Evolutionary conservation across 2,113 vertebrate species (phyloP).

Genomic region (Steatornis caripensis): DNA sequence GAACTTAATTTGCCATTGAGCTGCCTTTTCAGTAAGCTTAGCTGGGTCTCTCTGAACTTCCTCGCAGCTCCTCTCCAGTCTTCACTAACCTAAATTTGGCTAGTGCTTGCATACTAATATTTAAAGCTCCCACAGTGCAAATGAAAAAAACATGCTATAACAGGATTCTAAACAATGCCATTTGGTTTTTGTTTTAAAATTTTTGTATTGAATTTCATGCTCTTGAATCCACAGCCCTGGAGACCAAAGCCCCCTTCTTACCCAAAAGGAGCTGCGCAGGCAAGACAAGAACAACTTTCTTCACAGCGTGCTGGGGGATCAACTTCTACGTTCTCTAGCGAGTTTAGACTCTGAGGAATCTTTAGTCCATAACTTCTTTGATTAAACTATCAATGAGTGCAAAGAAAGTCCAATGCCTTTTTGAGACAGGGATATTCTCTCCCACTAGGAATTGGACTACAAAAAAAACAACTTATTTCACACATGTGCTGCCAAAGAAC

Average conservation of each 20-base stretch:
- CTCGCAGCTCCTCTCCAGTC: neutral
- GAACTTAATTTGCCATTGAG: neutral
- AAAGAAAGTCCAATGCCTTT: neutral
- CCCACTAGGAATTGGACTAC: neutral
- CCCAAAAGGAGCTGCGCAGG: neutral
- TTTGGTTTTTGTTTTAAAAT: slow-evolving; percentile 3
- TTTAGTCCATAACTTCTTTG: neutral
- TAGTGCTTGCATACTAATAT: neutral
- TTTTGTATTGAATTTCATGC: slow-evolving; percentile 31
- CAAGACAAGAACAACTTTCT: neutral
- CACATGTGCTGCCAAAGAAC: slow-evolving; percentile 21
- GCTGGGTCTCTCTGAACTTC: neutral
- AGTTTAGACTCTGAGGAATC: neutral
- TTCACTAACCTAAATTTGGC: slow-evolving; percentile 21
- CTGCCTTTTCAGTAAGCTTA: neutral
- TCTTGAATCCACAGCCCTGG: slow-evolving; percentile 6
- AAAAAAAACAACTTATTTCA: neutral
- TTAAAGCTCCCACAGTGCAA: neutral
- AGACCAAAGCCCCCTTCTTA: neutral
- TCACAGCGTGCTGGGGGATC: neutral
- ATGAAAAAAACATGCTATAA: slow-evolving; percentile 48
- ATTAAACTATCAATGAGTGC: neutral
- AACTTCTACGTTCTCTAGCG: rapidly evolving
- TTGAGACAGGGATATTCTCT: neutral
- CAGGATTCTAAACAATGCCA: slow-evolving; percentile 32